phyloP scores from a whole-genome alignment of 2,797 vertebrate genomes.

The Tinamus major region DNA sequence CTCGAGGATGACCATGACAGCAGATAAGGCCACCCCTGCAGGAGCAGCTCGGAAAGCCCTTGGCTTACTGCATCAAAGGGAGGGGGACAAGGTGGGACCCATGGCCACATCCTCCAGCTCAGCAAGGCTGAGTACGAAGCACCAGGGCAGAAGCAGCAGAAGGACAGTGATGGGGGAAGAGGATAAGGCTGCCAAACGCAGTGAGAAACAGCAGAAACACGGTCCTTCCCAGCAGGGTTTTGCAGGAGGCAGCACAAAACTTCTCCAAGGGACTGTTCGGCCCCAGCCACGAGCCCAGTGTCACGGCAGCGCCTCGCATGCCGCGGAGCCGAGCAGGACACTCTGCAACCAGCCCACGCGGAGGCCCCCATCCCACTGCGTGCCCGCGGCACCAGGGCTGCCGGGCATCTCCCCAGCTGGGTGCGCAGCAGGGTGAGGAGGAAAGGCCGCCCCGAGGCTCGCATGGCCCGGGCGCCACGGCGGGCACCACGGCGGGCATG shows the following conservation, averaged over 20 bases:
- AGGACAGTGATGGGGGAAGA: background rate
- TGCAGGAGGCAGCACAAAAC: background rate
- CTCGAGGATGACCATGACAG: background rate
- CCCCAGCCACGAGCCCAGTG: background rate
- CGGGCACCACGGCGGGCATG: background rate
- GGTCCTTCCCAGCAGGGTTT: background rate
- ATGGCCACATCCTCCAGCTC: background rate
- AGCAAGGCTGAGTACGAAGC: background rate
- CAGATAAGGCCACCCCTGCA: background rate
- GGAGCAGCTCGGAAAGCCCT: background rate
- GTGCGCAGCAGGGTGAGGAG: background rate
- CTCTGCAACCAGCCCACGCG: background rate
- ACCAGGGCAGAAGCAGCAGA: background rate
- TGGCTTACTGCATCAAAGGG: background rate
- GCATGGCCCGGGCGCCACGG: background rate
- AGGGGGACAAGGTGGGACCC: background rate
- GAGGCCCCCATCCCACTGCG: accelerated
- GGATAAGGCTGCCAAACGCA: background rate
- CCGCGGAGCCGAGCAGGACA: background rate
- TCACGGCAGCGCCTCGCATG: too few species aligned
- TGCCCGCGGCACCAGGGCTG: background rate
- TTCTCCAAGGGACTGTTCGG: accelerated
- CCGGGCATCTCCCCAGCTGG: accelerated
- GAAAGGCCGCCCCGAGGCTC: background rate
- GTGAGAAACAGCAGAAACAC: background rate